Base-by-base conservation (phyloP, 1,140 invertebrate species). In the Sminthurides bifidus region DNA sequence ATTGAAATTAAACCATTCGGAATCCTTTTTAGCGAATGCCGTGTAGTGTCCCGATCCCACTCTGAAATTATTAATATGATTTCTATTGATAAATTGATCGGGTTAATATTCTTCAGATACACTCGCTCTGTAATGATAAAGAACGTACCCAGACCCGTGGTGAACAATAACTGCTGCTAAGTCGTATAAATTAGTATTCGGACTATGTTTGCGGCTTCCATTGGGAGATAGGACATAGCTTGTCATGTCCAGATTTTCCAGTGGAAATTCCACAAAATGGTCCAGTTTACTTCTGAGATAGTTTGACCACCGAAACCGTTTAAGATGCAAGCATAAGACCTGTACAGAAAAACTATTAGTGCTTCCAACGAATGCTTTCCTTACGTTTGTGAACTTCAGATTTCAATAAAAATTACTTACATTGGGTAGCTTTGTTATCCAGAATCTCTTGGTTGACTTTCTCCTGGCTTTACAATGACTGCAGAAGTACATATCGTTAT, bases 11-110 rank as follows among this genome's bases (percentile, higher is more conserved):
- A 84, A 86, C 85, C 85, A 88, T 62, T 82, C 79, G 48, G 43
- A 29, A 23, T 56, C 80, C 75, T 87, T 84, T 57, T 81, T 80
- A 50, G 84, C 85, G 74, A 85, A 89, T 54, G 85, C 82, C 60
- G 85, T 89, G 70, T 89, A 90, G 70, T 88, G 85, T 52, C 86
- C 86, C 52, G 83, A 87, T 15, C 84, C 85, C 54, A 83, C 82
- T 12, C 84, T 86, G 68, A 52, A 75, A 68, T 49, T 2, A 8
- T 6, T 21, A 27, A 49, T 29, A 12, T 14, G 10, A 49, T 24
- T 10, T 15, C 10, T 49, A 26, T 24, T 10, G 15, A 46, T 12
- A 52, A 52, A 29, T 14, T 17, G 15, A 50, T 21, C 31, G 10
- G 27, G 33, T 17, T 12, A 37, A 37, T 12, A 29, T 17, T 12